Conservation (phyloP, 2,113 vertebrate species). For the Zosterops japonicus region DNA sequence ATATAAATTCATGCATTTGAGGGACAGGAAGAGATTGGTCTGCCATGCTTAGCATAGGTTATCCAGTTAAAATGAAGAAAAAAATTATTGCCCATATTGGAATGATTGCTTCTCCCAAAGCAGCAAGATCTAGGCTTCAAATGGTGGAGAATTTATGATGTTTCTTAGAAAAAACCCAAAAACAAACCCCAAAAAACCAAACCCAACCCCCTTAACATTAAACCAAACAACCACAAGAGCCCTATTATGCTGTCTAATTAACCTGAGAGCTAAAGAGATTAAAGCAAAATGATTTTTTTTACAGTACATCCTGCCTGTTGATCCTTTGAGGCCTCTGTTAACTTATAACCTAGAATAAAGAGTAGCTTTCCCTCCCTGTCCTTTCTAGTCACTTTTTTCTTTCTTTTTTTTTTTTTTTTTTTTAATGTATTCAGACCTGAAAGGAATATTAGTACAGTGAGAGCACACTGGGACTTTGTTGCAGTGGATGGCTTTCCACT, state of each 20-base stretch:
- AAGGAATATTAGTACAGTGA: background rate
- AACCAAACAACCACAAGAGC: fast-evolving
- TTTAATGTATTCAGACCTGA: background rate
- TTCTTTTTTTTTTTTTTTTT: background rate
- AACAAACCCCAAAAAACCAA: fast-evolving
- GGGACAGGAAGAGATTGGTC: background rate
- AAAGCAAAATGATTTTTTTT: background rate
- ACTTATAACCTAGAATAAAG: background rate
- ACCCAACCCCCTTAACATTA: background rate
- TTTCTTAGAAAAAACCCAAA: background rate
- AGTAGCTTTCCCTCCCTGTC: background rate
- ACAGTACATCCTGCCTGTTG: background rate
- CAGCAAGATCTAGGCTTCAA: background rate
- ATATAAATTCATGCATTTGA: background rate
- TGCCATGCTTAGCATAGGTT: background rate
- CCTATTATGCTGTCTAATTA: background rate
- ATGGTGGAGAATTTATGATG: background rate
- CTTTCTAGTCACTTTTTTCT: background rate
- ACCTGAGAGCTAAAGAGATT: background rate
- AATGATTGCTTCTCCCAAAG: background rate
- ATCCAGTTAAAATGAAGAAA: background rate
- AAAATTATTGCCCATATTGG: background rate
- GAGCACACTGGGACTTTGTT: background rate
- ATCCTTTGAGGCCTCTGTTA: background rate
- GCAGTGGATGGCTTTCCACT: background rate